These are phyloP conservation scores for Axea sp. DNA, from an alignment of 2,888 invertebrate species.

Conservation along the genomic window DNA sequence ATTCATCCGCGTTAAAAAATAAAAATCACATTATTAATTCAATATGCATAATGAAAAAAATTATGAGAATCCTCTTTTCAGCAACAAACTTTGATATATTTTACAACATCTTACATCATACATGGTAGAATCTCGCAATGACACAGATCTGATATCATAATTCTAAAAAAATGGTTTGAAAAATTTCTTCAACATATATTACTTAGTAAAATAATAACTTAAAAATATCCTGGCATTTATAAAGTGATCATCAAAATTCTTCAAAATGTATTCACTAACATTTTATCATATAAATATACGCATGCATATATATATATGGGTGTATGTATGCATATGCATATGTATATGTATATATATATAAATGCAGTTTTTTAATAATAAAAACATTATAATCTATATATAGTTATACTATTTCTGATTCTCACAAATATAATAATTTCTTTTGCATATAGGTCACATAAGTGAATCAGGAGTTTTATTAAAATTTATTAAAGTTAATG, in stretches of 20 bases:
- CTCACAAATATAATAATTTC: no score
- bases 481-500: conserved; percentile 26
- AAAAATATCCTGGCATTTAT: conserved; percentile 19
- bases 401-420: conserved; percentile 18
- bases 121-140: conserved; percentile 17
- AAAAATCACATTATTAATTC: conserved; percentile 22
- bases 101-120: conserved; percentile 41
- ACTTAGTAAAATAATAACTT: background rate
- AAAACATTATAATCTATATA: conserved; percentile 7
- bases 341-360: no score
- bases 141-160: conserved; percentile 10
- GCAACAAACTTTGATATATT: conserved; percentile 41
- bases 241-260: conserved; percentile 6
- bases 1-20: conserved; percentile 38
- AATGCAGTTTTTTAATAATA: conserved; percentile 4
- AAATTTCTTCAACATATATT: conserved; percentile 9
- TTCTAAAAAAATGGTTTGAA: conserved; percentile 18
- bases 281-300: background rate
- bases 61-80: conserved; percentile 22
- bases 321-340: no score
- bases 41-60: conserved; percentile 41
- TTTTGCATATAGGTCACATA: no score
- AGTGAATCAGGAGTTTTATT: conserved; percentile 4
- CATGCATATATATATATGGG: no score
- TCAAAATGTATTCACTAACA: conserved; percentile 20